phyloP scores from a whole-genome alignment of 2,888 invertebrate species.

The Mactromeris polynyma region DNA sequence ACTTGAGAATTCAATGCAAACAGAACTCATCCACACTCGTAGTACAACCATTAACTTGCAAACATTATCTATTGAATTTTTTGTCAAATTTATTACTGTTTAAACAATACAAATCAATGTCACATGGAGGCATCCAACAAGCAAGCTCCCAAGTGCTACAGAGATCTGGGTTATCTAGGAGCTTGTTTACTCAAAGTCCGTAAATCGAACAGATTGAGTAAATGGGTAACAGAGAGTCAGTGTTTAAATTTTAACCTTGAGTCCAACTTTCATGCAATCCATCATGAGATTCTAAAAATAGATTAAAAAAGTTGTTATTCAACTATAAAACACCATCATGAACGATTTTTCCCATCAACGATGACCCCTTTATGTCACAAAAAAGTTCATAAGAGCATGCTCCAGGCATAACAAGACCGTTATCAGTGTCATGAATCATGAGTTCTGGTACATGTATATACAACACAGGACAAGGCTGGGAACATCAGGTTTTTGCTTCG shows the following conservation, averaged over 20 bases:
- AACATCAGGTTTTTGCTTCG: too few species aligned
- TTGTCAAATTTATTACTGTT: conserved; percentile 9
- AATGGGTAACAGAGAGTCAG: background rate
- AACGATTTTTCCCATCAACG: background rate
- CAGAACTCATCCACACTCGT: background rate
- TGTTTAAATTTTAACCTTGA: conserved; percentile 9
- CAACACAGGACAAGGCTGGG: background rate
- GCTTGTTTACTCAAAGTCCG: conserved; percentile 15
- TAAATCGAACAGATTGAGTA: background rate
- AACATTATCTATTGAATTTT: conserved; percentile 20
- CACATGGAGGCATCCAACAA: background rate
- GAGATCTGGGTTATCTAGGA: conserved; percentile 5
- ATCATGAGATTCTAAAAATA: background rate
- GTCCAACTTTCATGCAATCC: background rate
- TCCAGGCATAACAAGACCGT: background rate
- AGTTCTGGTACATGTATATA: conserved; percentile 7
- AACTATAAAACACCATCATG: background rate
- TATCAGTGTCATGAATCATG: conserved; percentile 1
- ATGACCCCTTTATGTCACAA: background rate
- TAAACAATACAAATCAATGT: conserved; percentile 22
- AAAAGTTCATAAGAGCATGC: background rate
- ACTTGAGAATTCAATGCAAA: conserved; percentile 5
- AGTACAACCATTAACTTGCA: background rate
- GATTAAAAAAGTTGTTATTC: background rate
- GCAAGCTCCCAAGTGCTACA: conserved; percentile 4